Conservation (phyloP, 2,797 vertebrate genomes). For the Oreochromis grahami region DNA sequence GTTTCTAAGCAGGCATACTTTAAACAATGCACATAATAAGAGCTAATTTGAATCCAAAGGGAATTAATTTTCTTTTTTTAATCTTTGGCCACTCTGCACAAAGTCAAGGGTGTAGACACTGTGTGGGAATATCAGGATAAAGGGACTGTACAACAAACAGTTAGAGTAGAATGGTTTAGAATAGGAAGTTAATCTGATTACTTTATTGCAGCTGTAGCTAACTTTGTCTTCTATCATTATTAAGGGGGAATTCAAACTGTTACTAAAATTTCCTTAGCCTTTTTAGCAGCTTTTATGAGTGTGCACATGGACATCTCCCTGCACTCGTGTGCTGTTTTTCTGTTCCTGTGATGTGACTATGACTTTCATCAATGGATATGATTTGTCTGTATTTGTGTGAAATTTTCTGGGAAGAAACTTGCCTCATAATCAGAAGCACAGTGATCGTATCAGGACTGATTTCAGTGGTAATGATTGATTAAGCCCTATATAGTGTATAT, state of each 20-base stretch:
- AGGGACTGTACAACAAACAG: neutral
- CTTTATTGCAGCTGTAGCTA: neutral
- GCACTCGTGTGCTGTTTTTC: rapidly evolving
- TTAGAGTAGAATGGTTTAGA: neutral
- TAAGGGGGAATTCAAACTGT: too few species aligned
- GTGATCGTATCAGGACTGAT: neutral
- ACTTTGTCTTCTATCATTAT: neutral
- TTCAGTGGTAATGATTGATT: neutral
- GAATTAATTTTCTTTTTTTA: neutral
- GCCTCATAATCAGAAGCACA: neutral
- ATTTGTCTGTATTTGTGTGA: neutral
- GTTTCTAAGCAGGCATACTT: neutral
- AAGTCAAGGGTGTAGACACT: neutral
- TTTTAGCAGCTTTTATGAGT: neutral
- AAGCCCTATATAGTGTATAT: neutral
- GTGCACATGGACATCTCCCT: neutral
- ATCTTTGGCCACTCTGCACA: neutral
- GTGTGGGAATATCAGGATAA: neutral
- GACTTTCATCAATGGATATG: neutral
- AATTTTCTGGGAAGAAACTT: neutral
- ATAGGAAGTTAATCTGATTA: rapidly evolving
- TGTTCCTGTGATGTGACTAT: neutral
- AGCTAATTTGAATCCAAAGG: neutral
- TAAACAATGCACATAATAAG: neutral
- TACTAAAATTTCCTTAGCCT: neutral